Base-by-base conservation (phyloP, 1,140 invertebrate genomes). In the Pollicipes pollicipes region DNA sequence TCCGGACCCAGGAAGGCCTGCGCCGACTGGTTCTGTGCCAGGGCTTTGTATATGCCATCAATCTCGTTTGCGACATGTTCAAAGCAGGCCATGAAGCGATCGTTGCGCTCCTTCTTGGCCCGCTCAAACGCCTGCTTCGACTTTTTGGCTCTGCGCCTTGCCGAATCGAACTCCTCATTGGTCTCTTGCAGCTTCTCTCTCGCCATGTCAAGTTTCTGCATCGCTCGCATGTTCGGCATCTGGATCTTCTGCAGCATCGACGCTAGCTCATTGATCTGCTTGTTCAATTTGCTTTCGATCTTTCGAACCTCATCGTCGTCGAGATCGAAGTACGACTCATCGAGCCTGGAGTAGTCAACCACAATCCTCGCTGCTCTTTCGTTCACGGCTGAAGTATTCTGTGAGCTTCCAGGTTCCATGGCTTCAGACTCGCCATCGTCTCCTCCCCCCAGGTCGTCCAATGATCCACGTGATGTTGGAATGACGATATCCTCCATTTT, bases 1-100 rank as follows among this genome's bases (percentile, higher is more conserved):
- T 98, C 95, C 10, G 96, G 91, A 37, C 92, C 91, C 30, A 98
- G 84, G 82, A 97, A 98, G 16, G 97, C 97, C 81, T 99, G 97
- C 32, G 97, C 97, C 68, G 93, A 95, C 78, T 95, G 90, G 83
- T 98, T 98, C 82, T 95, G 91, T 0, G 95, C 92, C 71, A 99
- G 81, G 68, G 89, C 86, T 85, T 98, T 99, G 79, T 99, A 99
- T 79, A 99, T 98, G 66, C 90, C 88, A 83, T 99, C 97, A 75
- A 99, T 99, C 77, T 90, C 90, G 77, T 95, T 91, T 0, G 94
- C 89, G 2, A 99, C 95, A 77, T 98, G 94, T 74, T 98, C 95
- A 78, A 98, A 98, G 80, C 97, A 99, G n/a, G 88, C 85, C 77
- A 90, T 93, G 77, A 99, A 99, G 75, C 89, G 87, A 72, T 95